Evolutionary conservation across 2,888 invertebrate species (phyloP).

Genomic region (Drosophila silvestris): DNA sequence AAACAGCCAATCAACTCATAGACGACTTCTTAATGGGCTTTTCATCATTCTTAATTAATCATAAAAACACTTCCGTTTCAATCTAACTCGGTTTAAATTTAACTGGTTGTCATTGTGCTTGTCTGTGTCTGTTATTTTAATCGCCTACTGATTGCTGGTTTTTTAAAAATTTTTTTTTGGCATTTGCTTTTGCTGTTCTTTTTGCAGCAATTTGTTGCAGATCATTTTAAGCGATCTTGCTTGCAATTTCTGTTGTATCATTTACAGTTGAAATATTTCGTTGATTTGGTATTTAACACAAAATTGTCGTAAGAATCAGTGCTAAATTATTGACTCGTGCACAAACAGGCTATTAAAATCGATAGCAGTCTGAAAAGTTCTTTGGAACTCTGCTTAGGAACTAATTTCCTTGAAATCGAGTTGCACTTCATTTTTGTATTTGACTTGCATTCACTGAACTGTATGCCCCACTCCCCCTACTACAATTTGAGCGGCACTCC

Average conservation of each 20-base stretch:
- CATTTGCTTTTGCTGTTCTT: constrained; percentile 6
- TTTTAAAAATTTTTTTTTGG: constrained; percentile 18
- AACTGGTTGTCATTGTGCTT: constrained; percentile 33
- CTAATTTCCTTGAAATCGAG: constrained; percentile 14
- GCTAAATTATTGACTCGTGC: constrained; percentile 15
- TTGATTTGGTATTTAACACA: constrained; percentile 2
- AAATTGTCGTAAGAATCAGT: constrained; percentile 10
- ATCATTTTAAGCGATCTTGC: constrained; percentile 34
- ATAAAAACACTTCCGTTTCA: constrained; percentile 46
- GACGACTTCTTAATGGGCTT: constrained; percentile 18
- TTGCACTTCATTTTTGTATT: constrained; percentile 5
- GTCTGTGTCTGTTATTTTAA: constrained; percentile 24
- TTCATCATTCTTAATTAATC: constrained; percentile 1
- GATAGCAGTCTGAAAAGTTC: neutral
- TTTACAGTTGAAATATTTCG: constrained; percentile 12
- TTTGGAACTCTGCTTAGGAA: neutral
- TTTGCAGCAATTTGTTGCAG: constrained; percentile 50
- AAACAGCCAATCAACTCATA: constrained; percentile 8
- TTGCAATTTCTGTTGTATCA: constrained; percentile 26
- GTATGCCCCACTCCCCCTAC: neutral
- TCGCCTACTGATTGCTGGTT: constrained; percentile 38
- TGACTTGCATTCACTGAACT: neutral
- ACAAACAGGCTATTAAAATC: constrained; percentile 4
- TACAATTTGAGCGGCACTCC: constrained; percentile 11
- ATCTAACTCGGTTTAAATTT: neutral